phyloP scores from a whole-genome alignment of 2,888 invertebrate genomes.

The Romanomermis culicivorax region DNA sequence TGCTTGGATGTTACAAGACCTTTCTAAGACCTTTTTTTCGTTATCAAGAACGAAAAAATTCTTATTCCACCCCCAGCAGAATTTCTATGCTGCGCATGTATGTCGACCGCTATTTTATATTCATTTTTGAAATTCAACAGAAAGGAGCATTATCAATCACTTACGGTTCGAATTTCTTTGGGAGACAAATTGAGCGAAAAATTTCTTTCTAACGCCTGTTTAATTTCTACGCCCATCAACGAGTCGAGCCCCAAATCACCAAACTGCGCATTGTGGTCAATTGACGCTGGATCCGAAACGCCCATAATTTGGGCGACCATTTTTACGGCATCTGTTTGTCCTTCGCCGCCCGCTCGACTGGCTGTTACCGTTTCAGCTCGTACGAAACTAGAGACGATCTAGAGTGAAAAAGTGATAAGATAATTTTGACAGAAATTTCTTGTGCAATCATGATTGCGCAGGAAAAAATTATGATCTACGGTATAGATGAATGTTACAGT shows the following conservation, averaged over 20 bases:
- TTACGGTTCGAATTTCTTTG: conserved; percentile 53
- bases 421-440: too few relatives aligned
- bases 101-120: background rate
- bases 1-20: too few relatives aligned
- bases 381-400: conserved; percentile 13
- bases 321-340: background rate
- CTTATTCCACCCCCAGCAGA: too few relatives aligned
- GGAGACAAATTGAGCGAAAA: conserved; percentile 66
- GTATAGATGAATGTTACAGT: too few relatives aligned
- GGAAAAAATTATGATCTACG: background rate
- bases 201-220: conserved; percentile 35
- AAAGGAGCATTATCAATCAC: background rate
- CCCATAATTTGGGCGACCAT: conserved; percentile 31
- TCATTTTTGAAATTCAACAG: background rate
- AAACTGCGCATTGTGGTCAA: conserved; percentile 50
- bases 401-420: too few relatives aligned
- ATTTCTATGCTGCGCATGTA: too few relatives aligned
- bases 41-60: too few relatives aligned
- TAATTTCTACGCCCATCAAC: conserved; percentile 89
- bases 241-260: conserved; percentile 95
- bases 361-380: background rate
- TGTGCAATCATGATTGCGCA: background rate
- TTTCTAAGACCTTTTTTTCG: too few relatives aligned
- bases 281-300: conserved; percentile 55
- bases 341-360: background rate